Evolutionary conservation across 92 coral and sea anemone genomes (phyloP), one percentile per base, ranked within the genome.

Genomic region (Paramuricea clavata): DNA sequence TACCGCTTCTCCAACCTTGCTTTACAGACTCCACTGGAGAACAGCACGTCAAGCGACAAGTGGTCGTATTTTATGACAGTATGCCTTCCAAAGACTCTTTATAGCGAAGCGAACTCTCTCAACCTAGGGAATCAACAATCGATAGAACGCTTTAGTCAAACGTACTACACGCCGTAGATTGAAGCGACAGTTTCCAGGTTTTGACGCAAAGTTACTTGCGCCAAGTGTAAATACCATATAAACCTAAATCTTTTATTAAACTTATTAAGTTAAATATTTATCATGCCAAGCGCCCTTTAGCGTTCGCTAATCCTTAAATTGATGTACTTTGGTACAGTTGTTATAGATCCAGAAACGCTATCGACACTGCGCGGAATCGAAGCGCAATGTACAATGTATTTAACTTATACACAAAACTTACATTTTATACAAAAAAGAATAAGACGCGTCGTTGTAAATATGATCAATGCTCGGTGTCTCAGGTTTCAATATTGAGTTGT

Each of bases 211-310:
- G 41, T 42, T 50, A 76, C 10, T 32, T 60, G 64, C 25, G 67
- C 69, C 44, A 76, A 49, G 68, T 50, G 69, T 54, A 76, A 76
- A 76, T 76, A 76, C 68, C 67, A 76, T 36, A 12, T 27, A 28
- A 28, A 23, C 67, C 34, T 32, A 70, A 70, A 54, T 28, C 52
- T 21, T n/a, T 27, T 76, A 76, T 76, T 76, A 76, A 76, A 50
- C 82, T 15, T 50, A 76, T 76, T 76, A 76, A 76, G 15, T 52
- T 21, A 60, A 36, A 76, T 76, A 56, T 60, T 76, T 76, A 39
- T 28, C 60, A 25, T 76, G 68, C 82, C 69, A 50, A 28, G 72
- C 72, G 36, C 2, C 35, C 39, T 65, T 65, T 31, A 65, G 39
- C 22, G 10, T 28, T 2, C 3, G 21, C n/a, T 16, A 65, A 65